These are phyloP conservation scores for Mus caroli DNA, from an alignment of 2,797 vertebrate species.

Conservation along the genomic window DNA sequence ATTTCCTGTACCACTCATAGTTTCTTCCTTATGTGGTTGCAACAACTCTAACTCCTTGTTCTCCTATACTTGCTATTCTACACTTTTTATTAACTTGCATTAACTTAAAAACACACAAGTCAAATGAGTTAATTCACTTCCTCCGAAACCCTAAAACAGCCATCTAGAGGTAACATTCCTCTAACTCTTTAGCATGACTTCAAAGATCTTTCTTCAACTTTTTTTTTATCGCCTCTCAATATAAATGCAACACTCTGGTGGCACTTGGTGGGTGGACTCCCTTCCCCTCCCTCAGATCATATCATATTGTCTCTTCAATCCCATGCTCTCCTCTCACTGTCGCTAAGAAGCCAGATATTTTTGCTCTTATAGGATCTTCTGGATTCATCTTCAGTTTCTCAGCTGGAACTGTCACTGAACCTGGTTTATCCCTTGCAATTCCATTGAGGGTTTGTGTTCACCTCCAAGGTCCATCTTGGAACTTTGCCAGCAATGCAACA, in stretches of 20 bases:
- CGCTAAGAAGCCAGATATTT: not conserved
- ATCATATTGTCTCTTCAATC: not conserved
- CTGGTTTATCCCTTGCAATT: not conserved
- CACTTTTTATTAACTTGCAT: not conserved
- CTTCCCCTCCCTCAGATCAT: not conserved
- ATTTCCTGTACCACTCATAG: not conserved
- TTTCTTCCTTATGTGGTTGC: not conserved
- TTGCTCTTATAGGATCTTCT: not conserved
- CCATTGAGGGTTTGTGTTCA: not conserved
- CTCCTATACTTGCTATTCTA: not conserved
- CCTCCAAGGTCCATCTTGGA: not conserved
- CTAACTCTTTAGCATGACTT: not conserved
- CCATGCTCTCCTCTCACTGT: not conserved
- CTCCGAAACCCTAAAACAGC: slow-evolving; percentile 28
- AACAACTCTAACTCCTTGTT: not conserved
- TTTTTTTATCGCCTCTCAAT: not conserved
- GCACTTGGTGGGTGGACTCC: not conserved
- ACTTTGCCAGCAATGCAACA: not conserved
- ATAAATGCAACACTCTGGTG: not conserved
- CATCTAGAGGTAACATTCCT: not conserved
- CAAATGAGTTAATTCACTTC: not conserved
- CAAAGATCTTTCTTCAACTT: not conserved
- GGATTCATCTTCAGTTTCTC: not conserved
- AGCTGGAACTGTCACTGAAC: not conserved
- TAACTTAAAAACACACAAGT: slow-evolving; percentile 15